phyloP scores from a whole-genome alignment of 1,140 invertebrate species.

The Lepeophtheirus salmonis region DNA sequence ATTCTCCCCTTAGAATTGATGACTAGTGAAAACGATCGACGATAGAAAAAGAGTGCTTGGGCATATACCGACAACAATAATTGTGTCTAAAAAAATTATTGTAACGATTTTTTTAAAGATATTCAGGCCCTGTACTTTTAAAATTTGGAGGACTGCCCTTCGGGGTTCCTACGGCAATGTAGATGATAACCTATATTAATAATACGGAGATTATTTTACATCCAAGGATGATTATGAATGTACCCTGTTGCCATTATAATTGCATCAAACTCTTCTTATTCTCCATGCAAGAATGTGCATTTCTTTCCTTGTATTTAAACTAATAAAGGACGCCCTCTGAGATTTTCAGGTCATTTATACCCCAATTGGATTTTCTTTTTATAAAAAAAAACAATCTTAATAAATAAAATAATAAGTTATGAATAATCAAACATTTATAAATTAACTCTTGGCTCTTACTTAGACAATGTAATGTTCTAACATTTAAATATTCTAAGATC shows the following conservation, averaged over 20 bases:
- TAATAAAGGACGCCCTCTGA: conserved; percentile 16
- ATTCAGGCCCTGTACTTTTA: no score
- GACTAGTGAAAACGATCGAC: no score
- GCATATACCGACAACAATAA: no score
- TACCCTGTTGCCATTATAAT: conserved; percentile 29
- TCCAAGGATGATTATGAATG: conserved; percentile 27
- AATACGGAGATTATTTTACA: conserved; percentile 21
- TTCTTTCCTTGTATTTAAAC: conserved; percentile 25
- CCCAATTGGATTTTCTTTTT: conserved; percentile 19
- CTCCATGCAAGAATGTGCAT: conserved; percentile 26
- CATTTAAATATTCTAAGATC: no score
- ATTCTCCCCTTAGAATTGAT: no score
- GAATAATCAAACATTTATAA: background rate
- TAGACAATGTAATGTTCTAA: no score
- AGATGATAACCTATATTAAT: background rate
- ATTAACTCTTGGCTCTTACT: conserved; percentile 18
- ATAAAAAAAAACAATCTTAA: conserved; percentile 15
- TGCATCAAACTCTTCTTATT: conserved; percentile 25
- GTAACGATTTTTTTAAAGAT: no score
- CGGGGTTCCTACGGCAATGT: background rate
- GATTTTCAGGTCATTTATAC: conserved; percentile 18
- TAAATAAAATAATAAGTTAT: background rate
- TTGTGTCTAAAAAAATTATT: no score
- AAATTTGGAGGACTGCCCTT: background rate
- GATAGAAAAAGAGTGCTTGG: no score